Conservation (phyloP, 2,888 invertebrate species). For the Poecilus cupreus region DNA sequence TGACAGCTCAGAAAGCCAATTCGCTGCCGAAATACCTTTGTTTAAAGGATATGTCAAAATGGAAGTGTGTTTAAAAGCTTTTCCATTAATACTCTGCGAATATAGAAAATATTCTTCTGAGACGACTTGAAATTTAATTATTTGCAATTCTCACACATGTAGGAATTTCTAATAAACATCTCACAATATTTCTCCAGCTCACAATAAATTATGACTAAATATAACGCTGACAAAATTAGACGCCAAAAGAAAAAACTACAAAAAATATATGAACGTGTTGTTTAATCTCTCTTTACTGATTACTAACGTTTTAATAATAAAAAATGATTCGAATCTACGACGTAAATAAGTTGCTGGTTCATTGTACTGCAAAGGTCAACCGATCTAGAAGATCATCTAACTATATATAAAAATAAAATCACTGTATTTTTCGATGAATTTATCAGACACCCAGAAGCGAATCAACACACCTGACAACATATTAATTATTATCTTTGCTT, state of each 20-base stretch:
- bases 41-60: not conserved
- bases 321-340: conserved; percentile 30
- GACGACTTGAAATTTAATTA: not conserved
- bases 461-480: conserved; percentile 12
- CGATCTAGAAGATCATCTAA: not conserved
- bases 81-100: not conserved
- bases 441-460: not conserved
- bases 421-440: not conserved
- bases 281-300: conserved; percentile 19
- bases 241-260: not conserved
- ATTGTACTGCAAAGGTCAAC: conserved; percentile 47
- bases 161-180: conserved; percentile 5
- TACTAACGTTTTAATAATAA: conserved; percentile 31
- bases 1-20: conserved; percentile 8
- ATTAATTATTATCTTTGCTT: conserved; percentile 14
- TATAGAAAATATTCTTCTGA: not conserved
- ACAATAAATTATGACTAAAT: not conserved
- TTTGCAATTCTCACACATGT: not conserved
- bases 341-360: conserved; percentile 42
- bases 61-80: not conserved
- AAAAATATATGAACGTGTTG: conserved; percentile 16
- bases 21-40: not conserved
- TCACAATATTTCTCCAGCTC: not conserved
- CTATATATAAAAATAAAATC: not conserved
- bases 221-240: not conserved